Percentiles rank a stretch among this genome's conserved stretches.
phyloP scores from a whole-genome alignment of 2,113 vertebrate genomes.

The Heteronetta atricapilla region DNA sequence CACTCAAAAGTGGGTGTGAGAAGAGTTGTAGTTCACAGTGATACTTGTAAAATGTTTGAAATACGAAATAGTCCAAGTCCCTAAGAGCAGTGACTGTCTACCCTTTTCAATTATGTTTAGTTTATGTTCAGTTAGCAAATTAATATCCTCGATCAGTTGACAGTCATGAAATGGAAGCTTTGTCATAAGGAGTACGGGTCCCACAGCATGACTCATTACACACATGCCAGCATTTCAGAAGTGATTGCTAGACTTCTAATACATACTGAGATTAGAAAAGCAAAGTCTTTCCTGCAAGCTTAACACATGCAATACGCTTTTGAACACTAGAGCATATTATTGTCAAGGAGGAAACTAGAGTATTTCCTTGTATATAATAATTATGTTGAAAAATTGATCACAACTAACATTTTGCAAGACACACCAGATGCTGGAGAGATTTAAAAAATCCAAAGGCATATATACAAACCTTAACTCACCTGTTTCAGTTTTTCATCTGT shows the following conservation, averaged over 20 bases:
- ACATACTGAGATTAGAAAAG: background rate
- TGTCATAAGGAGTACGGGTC: background rate
- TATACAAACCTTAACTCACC: conserved; percentile 75
- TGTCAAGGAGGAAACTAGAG: too few species aligned
- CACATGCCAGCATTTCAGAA: background rate
- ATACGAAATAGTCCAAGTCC: background rate
- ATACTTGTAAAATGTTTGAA: background rate
- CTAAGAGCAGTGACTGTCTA: background rate
- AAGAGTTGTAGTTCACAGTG: background rate
- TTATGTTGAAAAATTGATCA: background rate
- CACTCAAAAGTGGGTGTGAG: background rate
- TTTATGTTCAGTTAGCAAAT: background rate
- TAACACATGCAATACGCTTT: background rate
- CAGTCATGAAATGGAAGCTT: background rate
- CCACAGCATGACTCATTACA: background rate
- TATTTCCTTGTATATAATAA: background rate
- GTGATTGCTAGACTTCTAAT: background rate
- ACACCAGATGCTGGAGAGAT: background rate
- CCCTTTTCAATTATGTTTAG: background rate
- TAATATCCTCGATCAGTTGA: background rate
- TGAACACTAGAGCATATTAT: background rate
- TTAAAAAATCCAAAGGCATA: background rate
- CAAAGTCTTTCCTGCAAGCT: background rate
- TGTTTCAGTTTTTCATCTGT: conserved; percentile 98
- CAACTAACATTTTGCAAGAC: background rate